phyloP scores from a whole-genome alignment of 2,113 vertebrate species.

The Microcebus jonahi region DNA sequence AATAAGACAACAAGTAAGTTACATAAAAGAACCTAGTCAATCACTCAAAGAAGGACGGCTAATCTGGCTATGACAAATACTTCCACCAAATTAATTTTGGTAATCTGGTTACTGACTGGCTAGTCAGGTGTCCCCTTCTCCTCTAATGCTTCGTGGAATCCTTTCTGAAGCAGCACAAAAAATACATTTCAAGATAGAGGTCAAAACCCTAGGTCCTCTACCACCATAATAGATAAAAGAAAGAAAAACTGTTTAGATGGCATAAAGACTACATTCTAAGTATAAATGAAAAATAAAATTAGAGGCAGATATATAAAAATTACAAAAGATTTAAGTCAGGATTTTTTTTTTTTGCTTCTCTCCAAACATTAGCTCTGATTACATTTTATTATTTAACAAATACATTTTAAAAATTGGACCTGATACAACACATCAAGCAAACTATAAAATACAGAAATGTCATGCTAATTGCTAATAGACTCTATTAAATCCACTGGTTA shows the following conservation, averaged over 20 bases:
- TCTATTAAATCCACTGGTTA: not conserved
- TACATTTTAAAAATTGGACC: not conserved
- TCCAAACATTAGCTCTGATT: not conserved
- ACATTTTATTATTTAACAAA: not conserved
- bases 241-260: not conserved
- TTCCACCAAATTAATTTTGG: not conserved
- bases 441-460: not conserved
- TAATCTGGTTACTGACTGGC: not conserved
- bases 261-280: not conserved
- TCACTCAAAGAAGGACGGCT: not conserved
- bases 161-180: not conserved
- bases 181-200: not conserved
- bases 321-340: not conserved
- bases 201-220: not conserved
- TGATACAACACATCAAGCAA: not conserved
- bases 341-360: not conserved
- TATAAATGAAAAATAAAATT: constrained; percentile 8
- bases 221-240: not conserved
- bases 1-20: not conserved
- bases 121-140: not conserved
- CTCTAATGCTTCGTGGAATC: not conserved
- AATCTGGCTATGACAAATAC: not conserved
- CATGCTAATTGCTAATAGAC: not conserved
- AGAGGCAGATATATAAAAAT: not conserved
- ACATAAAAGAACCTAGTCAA: not conserved